Conservation (phyloP, 2,113 vertebrate species). For the Hippocampus barbouri region DNA sequence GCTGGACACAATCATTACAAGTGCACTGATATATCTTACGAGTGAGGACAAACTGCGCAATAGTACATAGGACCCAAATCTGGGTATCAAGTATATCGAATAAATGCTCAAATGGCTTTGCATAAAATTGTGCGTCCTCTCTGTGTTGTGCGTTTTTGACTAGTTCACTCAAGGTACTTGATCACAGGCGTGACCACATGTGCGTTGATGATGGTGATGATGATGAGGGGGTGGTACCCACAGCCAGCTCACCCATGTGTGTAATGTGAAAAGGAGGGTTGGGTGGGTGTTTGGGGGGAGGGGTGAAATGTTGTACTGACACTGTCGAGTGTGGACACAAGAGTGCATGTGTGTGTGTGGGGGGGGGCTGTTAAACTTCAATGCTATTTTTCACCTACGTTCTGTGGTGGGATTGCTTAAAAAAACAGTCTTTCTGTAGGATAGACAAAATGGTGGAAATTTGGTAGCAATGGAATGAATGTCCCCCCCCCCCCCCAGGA, state of each 20-base stretch:
- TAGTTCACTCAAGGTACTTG: not conserved
- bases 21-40: no score
- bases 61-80: not conserved
- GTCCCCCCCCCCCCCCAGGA: no score
- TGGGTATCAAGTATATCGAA: not conserved
- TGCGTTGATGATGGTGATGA: slow-evolving; percentile 14
- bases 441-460: no score
- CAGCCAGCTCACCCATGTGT: slow-evolving; percentile 83
- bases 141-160: not conserved
- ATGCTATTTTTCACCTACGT: not conserved
- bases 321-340: slow-evolving; percentile 1
- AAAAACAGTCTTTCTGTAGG: not conserved
- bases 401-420: not conserved
- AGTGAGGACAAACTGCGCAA: not conserved
- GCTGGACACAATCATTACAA: no score
- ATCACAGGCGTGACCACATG: not conserved
- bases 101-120: not conserved
- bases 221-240: slow-evolving; percentile 44
- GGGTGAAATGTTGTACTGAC: slow-evolving; percentile 38
- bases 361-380: not conserved
- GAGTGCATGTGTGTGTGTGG: not conserved
- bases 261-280: slow-evolving; percentile 85
- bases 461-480: no score
- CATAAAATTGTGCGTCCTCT: not conserved
- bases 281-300: slow-evolving; percentile 6